Conservation (phyloP, 2,888 invertebrate genomes). For the Pyrrhia umbra region DNA sequence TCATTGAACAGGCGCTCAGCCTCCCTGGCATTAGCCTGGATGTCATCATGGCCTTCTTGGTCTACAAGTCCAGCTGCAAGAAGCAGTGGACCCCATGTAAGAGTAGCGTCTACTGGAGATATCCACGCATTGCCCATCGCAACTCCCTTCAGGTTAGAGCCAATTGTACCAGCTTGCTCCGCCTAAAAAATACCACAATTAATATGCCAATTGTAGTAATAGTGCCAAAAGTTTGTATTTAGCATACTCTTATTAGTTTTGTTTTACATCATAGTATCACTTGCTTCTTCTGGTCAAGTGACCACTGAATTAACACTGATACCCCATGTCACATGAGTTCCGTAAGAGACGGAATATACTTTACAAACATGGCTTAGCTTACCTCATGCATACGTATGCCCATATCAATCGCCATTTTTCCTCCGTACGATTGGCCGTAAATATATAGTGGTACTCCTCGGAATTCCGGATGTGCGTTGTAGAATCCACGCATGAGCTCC, state of each 20-base stretch:
- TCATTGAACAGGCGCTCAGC: constrained; percentile 90
- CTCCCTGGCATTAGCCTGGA: constrained; percentile 89
- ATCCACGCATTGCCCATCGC: constrained; percentile 97
- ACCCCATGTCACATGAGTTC: constrained; percentile 2
- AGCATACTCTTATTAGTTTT: constrained; percentile 12
- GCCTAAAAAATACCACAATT: constrained; percentile 82
- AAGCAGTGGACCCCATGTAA: constrained; percentile 95
- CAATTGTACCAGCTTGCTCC: constrained; percentile 91
- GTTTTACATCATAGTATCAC: constrained; percentile 11
- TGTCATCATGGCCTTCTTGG: constrained; percentile 90
- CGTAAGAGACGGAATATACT: background rate
- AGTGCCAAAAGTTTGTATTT: background rate
- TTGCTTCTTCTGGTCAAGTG: constrained; percentile 7
- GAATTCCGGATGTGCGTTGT: constrained; percentile 92
- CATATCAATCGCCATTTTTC: constrained; percentile 97
- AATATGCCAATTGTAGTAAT: background rate
- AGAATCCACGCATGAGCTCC: constrained; percentile 92
- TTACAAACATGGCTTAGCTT: constrained; percentile 38
- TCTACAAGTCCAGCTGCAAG: constrained; percentile 94
- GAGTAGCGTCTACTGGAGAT: constrained; percentile 95
- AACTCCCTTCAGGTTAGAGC: constrained; percentile 94
- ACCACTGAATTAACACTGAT: background rate
- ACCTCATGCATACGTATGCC: constrained; percentile 91
- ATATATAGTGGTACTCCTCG: constrained; percentile 94
- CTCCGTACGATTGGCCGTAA: constrained; percentile 97